A percentile compares a stretch with the other conserved stretches of the same genome.
Evolutionary conservation across 2,888 invertebrate genomes (phyloP).

Genomic region (Harpalus rubripes): DNA sequence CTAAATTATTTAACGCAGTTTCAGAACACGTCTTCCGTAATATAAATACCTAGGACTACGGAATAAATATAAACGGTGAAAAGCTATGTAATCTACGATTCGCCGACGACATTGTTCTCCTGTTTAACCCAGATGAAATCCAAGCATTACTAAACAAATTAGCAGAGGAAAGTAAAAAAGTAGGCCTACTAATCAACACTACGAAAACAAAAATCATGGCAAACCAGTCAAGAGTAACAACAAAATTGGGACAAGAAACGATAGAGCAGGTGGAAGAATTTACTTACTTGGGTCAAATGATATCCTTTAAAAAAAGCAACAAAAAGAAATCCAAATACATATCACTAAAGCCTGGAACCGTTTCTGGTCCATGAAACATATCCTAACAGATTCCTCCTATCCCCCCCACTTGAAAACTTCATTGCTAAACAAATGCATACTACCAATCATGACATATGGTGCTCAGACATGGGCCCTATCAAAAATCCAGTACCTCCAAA

Average conservation of each 20-base stretch:
- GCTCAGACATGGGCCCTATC: constrained; percentile 16
- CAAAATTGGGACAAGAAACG: not conserved
- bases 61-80: no score
- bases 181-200: not conserved
- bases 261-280: constrained; percentile 21
- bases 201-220: constrained; percentile 19
- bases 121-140: no score
- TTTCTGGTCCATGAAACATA: no score
- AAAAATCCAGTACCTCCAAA: not conserved
- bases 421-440: not conserved
- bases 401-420: no score
- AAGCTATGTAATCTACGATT: no score
- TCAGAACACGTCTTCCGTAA: constrained; percentile 2
- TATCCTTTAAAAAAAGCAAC: no score
- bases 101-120: no score
- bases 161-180: not conserved
- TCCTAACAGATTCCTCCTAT: no score
- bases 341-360: no score
- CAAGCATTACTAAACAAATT: constrained; percentile 1
- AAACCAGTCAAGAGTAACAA: constrained; percentile 6
- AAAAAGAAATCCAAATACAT: no score
- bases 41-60: not conserved
- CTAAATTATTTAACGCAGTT: constrained; percentile 6
- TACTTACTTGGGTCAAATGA: constrained; percentile 22
- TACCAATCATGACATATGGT: constrained; percentile 31